Base-by-base conservation (phyloP, 2,113 vertebrate genomes). In the Austrofundulus limnaeus region DNA sequence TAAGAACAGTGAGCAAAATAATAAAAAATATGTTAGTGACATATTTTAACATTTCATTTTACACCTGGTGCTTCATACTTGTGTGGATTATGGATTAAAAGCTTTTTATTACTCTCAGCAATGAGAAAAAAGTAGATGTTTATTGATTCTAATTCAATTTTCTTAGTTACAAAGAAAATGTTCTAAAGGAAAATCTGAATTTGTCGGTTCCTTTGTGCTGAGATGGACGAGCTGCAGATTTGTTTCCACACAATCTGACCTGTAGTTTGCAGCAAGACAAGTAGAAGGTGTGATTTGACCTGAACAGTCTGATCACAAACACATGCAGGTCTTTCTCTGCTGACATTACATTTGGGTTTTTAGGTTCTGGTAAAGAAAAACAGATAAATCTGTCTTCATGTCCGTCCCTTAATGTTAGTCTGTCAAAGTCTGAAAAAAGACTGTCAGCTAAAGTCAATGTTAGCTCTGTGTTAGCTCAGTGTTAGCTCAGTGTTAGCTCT, bases 231-330 rank as follows among this genome's bases (percentile, higher is more conserved):
- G 39, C 65, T 60, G 55, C 78, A 78, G 65, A 75, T 74, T 87
- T 82, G 66, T 82, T 84, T 80, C 54, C 65, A 14, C 17, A 34
- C 57, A 53, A 56, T 68, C 78, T 70, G 59, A 77, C 62, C 61
- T 65, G 72, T 48, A 46, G 53, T 72, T 67, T 64, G 50, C 7
- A 14, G 46, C 63, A 42, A 59, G 43, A 60, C 71, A 77, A 63
- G 68, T 65, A 46, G 67, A 63, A 52, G 66, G 53, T 77, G 75
- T 57, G 41, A 83, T 72, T 13, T 58, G n/a, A n/a, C n/a, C n/a
- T n/a, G n/a, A n/a, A n/a, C n/a, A n/a, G n/a, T n/a, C n/a, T n/a
- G n/a, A n/a, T n/a, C n/a, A n/a, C 68, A 72, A 57, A 65, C 73
- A 75, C 41, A 43, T 2, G 11, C 37, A n/a, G n/a, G n/a, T n/a